Percentiles rank a stretch among this genome's conserved stretches.
Conservation (phyloP, 30 jellyfish, hydroid and myxozoan species). For the Hydractinia symbiolongicarpus region DNA sequence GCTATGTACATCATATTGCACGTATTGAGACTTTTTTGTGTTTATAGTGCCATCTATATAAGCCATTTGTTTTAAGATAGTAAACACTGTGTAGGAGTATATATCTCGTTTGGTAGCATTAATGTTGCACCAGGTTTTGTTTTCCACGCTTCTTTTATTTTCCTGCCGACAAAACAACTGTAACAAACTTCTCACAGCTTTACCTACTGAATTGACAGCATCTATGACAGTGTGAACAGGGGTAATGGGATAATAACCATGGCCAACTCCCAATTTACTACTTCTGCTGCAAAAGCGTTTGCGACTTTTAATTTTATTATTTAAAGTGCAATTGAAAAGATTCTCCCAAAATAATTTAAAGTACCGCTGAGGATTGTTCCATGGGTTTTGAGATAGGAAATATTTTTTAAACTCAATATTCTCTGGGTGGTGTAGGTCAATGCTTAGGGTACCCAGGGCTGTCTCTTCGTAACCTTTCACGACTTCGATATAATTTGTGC, state of each 20-base stretch:
- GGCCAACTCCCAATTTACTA: slow-evolving; percentile 49
- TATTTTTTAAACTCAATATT: slow-evolving; percentile 8
- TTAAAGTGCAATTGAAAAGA: slow-evolving; percentile 2
- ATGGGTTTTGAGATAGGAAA: slow-evolving; percentile 13
- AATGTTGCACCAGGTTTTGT: slow-evolving; percentile 17
- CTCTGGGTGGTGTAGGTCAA: slow-evolving; percentile 18
- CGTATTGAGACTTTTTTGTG: slow-evolving; percentile 30
- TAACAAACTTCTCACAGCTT: slow-evolving; percentile 31
- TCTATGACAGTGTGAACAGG: slow-evolving; percentile 71
- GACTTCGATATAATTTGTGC: slow-evolving; percentile 24
- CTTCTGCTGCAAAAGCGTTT: slow-evolving; percentile 38
- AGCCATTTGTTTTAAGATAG: slow-evolving; percentile 34
- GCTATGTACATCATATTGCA: slow-evolving; percentile 41
- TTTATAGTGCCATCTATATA: slow-evolving; percentile 71
- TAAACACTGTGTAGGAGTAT: slow-evolving; percentile 12
- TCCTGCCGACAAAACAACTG: slow-evolving; percentile 30
- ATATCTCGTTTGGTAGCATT: slow-evolving; percentile 15
- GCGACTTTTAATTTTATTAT: neutral
- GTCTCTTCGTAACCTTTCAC: slow-evolving; percentile 19
- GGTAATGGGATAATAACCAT: slow-evolving; percentile 75
- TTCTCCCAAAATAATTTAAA: slow-evolving; percentile 10
- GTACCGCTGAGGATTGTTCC: neutral
- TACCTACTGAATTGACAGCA: slow-evolving; percentile 60
- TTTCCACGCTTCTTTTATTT: neutral
- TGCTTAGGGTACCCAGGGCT: slow-evolving; percentile 17